Evolutionary conservation across 2,113 vertebrate genomes (phyloP), one percentile per base, ranked within the genome.

Genomic region (Hypomesus transpacificus): DNA sequence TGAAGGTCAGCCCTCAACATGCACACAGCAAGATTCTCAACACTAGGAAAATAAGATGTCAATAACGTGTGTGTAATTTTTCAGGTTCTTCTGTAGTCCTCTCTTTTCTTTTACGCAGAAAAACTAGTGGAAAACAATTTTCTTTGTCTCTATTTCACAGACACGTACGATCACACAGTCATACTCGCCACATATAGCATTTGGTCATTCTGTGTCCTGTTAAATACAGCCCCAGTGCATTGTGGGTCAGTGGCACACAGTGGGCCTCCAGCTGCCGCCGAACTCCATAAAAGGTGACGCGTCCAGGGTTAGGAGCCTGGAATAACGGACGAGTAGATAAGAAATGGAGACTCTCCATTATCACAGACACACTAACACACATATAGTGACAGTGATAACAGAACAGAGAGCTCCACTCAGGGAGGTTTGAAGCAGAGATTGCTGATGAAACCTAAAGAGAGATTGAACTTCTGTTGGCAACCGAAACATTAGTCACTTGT

Each of bases 291-390:
- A 91, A 87, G 90, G 91, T 56, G 14, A 24, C 79, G 64, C 70
- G 66, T 71, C 76, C 62, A 70, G 71, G 72, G 57, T n/a, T 70
- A 26, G 65, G 69, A 73, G 83, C 83, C 87, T 83, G 82, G 84
- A 90, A 86, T 87, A 91, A 91, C 87, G 76, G 79, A 83, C 79
- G 83, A 59, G 69, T 34, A 83, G 91, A 93, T 92, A 92, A 89
- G 74, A 17, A 31, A 61, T 31, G 54, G 66, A 84, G 56, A 70
- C 77, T 80, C 70, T 52, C 16, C 18, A n/a, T 31, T 71, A 71
- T 69, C 60, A n/a, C 61, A 70, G 52, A 71, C 68, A 67, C 39
- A 70, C 34, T 52, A 20, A 62, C 52, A 52, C 59, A 62, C 26
- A 64, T 60, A 64, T 63, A 66, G 67, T 53, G 17, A 60, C 21